These are phyloP conservation scores for Leptobrachium ailaonicum DNA, from an alignment of 2,113 vertebrate genomes.

Conservation along the genomic window DNA sequence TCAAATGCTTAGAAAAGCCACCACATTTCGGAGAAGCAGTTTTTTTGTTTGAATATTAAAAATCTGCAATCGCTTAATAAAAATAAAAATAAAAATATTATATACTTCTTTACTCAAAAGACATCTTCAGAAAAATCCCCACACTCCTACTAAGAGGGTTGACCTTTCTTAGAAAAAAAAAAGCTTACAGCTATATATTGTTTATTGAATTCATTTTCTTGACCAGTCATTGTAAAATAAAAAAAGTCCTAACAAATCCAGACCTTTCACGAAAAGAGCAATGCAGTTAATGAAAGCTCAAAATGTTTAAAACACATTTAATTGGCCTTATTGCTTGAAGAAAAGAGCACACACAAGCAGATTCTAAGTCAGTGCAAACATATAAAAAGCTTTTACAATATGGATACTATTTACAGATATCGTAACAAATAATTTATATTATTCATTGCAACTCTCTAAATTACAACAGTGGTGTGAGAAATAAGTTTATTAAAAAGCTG, in stretches of 20 bases:
- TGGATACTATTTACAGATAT: slow-evolving; percentile 7
- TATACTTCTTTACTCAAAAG: too few relatives aligned
- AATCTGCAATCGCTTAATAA: too few relatives aligned
- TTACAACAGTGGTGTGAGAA: too few relatives aligned
- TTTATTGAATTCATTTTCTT: background rate
- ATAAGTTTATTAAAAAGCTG: too few relatives aligned
- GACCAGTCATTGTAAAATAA: background rate
- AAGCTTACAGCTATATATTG: background rate
- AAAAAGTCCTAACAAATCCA: background rate
- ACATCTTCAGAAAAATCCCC: too few relatives aligned
- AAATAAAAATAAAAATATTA: too few relatives aligned
- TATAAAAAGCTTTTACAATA: background rate
- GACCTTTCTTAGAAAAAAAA: too few relatives aligned
- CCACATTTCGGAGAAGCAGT: too few relatives aligned
- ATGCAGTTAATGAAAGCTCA: slow-evolving; percentile 8
- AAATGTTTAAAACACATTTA: slow-evolving; percentile 12
- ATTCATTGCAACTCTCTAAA: background rate
- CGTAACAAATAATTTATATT: slow-evolving; percentile 3
- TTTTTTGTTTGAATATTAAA: too few relatives aligned
- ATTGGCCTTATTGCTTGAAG: background rate
- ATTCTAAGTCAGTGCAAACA: slow-evolving; percentile 11
- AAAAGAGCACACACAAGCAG: slow-evolving; percentile 10
- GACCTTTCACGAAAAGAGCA: background rate
- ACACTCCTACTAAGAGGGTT: too few relatives aligned
- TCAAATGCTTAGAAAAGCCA: too few relatives aligned